phyloP scores from a whole-genome alignment of 2,888 invertebrate species.

The Gnatocerus cornutus region DNA sequence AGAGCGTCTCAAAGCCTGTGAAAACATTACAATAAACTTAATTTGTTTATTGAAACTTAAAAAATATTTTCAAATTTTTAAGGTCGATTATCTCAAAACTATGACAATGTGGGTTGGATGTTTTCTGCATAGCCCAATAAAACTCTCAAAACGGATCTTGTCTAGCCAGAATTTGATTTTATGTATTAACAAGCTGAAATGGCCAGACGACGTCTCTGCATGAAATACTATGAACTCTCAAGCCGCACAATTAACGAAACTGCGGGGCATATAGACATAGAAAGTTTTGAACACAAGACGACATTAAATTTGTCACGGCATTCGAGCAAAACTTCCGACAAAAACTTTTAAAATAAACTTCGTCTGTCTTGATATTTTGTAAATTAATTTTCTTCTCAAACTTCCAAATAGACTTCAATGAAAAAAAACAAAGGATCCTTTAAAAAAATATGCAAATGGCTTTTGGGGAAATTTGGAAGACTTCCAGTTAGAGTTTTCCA shows the following conservation, averaged over 20 bases:
- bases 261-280: constrained; percentile 1
- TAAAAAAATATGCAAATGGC: too few relatives aligned
- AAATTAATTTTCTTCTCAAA: constrained; percentile 1
- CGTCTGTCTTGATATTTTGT: constrained; percentile 1
- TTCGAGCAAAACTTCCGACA: neutral
- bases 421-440: too few relatives aligned
- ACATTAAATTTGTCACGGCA: constrained; percentile 11
- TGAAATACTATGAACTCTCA: constrained; percentile 4
- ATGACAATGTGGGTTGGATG: too few relatives aligned
- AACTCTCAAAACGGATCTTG: constrained; percentile 11
- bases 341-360: constrained; percentile 1
- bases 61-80: too few relatives aligned
- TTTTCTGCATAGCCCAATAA: too few relatives aligned
- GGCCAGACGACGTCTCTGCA: neutral
- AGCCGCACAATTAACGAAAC: constrained; percentile 10
- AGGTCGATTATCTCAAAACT: constrained; percentile 15
- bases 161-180: neutral
- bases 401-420: too few relatives aligned
- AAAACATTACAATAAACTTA: too few relatives aligned
- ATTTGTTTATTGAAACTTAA: too few relatives aligned
- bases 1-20: too few relatives aligned
- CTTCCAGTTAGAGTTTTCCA: too few relatives aligned
- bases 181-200: constrained; percentile 1
- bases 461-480: too few relatives aligned
- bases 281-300: neutral